Evolutionary conservation across 2,797 vertebrate species (phyloP), one percentile per base, ranked within the genome.

Genomic region (Salarias fasciatus): DNA sequence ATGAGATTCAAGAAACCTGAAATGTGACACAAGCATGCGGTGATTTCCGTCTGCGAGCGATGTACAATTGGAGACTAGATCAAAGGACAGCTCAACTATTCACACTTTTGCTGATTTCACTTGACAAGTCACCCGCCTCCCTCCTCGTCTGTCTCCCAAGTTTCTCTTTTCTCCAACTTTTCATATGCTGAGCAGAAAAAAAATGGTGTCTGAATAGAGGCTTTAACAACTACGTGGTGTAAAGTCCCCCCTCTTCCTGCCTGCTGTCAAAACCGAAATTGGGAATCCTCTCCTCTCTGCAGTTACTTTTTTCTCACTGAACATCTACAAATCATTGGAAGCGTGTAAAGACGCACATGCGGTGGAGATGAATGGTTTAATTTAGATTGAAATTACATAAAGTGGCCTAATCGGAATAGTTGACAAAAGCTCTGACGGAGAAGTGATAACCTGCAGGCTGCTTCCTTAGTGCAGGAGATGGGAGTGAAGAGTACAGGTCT

Each of bases 331-430:
- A 57, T 86, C 77, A 75, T 85, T 77, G n/a, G 53, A 61, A 66
- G 62, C 48, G 55, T 48, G 86, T 86, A 85, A 81, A 82, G 66
- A 52, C 63, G 33, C 12, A 66, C 74, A 53, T 62, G 71, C 51
- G 41, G 44, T n/a, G 41, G 77, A 85, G 87, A 90, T 89, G 88
- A 92, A 92, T 89, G 79, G 69, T 78, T 85, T 87, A 63, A 91
- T 92, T 91, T 88, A 72, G 75, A 90, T 89, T 88, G 65, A 79
- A 89, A 90, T 83, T 78, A 78, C 86, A 67, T 88, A 84, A 91
- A 91, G 86, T 87, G 85, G 83, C 82, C 86, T 88, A 85, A 90
- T 87, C 77, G 76, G 86, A 91, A 91, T 90, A 80, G 79, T 78
- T 85, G 89, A 88, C 87, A 89, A 90, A 89, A 87, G 76, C 83